Evolutionary conservation across 2,888 invertebrate species (phyloP), one percentile per base, ranked within the genome.

Genomic region (Alsophila aescularia): DNA sequence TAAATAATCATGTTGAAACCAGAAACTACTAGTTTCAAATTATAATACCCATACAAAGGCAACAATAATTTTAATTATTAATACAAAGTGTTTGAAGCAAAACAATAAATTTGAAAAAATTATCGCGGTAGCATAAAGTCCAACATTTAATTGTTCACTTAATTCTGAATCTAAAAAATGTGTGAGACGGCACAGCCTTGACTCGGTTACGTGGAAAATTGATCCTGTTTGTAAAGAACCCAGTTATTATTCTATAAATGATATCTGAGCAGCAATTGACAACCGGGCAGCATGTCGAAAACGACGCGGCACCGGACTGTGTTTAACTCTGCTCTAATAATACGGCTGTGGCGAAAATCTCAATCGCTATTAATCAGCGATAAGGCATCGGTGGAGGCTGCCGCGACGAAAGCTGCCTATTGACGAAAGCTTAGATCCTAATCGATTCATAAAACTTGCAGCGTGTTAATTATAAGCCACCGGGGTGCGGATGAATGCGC

Each of bases 391-490:
- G 66, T 62, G 69, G 80, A 78, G 79, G 75, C 70, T 73, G 75
- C 78, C 73, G 79, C 84, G 85, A 84, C 82, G 87, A 87, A 86
- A 86, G 86, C 87, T 83, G 85, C 83, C n/a, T 85, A 91, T 90
- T 90, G 91, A 91, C 86, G 89, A 91, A 91, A 91, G 91, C 90
- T 90, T 90, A 90, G 91, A 91, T 91, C 79, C 81, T 89, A 91
- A 91, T 91, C 91, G 87, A 86, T 89, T 90, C 87, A 90, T 90
- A 90, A 90, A 86, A 89, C 86, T 88, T 82, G 86, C 84, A 84
- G 85, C 83, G 91, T 90, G 91, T 91, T 91, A 91, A 91, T 91
- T 90, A 91, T 90, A 90, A 86, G 91, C 91, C 90, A 91, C 91
- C 76, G 90, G 76, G 75, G 81, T 83, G 87, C 84, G 80, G 81